phyloP scores from a whole-genome alignment of 2,113 vertebrate species.

The Ctenodactylus gundi region DNA sequence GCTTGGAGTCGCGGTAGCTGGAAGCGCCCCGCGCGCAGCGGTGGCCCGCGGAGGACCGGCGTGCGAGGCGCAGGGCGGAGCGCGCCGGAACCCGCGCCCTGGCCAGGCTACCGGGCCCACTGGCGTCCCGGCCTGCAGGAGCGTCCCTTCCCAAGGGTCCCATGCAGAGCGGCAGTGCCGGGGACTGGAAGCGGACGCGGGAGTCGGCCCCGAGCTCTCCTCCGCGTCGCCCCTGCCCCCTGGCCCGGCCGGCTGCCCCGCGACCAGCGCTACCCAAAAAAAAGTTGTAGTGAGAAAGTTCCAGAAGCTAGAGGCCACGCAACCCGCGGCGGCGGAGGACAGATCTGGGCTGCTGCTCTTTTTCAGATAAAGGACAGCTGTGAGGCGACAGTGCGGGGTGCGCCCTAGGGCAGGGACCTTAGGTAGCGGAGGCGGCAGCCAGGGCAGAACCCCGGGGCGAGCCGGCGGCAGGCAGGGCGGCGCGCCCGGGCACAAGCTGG shows the following conservation, averaged over 20 bases:
- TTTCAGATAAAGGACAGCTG: background rate
- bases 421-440: fast-evolving
- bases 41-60: background rate
- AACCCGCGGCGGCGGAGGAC: background rate
- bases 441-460: background rate
- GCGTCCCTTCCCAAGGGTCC: background rate
- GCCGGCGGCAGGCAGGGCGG: background rate
- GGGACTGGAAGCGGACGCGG: background rate
- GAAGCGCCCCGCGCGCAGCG: background rate
- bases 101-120: background rate
- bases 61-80: background rate
- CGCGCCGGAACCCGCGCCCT: background rate
- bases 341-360: background rate
- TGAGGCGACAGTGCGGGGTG: background rate
- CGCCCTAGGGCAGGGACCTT: background rate
- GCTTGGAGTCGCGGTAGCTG: background rate
- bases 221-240: background rate
- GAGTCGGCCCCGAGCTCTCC: background rate
- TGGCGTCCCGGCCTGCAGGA: background rate
- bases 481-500: fast-evolving
- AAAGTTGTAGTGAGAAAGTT: conserved; percentile 73
- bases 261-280: background rate
- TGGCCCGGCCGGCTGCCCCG: background rate
- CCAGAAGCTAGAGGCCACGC: background rate
- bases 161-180: background rate